phyloP scores from a whole-genome alignment of 2,888 invertebrate species.

The Diadromus collaris region DNA sequence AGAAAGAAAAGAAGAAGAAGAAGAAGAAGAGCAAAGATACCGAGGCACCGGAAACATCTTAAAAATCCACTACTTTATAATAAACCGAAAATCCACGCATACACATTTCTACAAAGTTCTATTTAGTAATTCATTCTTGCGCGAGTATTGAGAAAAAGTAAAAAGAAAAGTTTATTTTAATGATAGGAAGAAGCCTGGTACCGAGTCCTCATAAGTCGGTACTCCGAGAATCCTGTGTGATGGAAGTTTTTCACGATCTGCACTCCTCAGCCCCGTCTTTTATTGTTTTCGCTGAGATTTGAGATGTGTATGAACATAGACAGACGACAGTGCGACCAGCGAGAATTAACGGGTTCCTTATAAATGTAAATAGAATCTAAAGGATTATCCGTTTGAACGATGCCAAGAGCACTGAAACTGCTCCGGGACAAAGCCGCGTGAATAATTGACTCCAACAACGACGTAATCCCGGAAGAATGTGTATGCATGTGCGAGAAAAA shows the following conservation, averaged over 20 bases:
- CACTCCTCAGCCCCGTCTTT: conserved; percentile 18
- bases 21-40: conserved; percentile 88
- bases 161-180: conserved; percentile 50
- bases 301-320: conserved; percentile 11
- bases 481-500: conserved; percentile 10
- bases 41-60: conserved; percentile 75
- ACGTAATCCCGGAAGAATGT: background rate
- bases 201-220: conserved; percentile 21
- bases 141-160: conserved; percentile 35
- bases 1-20: conserved; percentile 88
- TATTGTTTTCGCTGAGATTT: background rate
- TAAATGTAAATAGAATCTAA: conserved; percentile 57
- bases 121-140: conserved; percentile 29
- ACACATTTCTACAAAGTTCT: conserved; percentile 51
- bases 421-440: background rate
- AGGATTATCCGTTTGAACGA: conserved; percentile 26
- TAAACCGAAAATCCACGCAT: conserved; percentile 38
- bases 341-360: conserved; percentile 28
- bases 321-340: conserved; percentile 1
- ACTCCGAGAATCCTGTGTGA: conserved; percentile 16
- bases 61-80: conserved; percentile 38
- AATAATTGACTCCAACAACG: conserved; percentile 5
- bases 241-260: conserved; percentile 31
- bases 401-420: conserved; percentile 28
- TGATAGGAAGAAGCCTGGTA: conserved; percentile 46